These are phyloP conservation scores for Elymnias hypermnestra DNA, from an alignment of 1,140 invertebrate species.

Conservation along the genomic window DNA sequence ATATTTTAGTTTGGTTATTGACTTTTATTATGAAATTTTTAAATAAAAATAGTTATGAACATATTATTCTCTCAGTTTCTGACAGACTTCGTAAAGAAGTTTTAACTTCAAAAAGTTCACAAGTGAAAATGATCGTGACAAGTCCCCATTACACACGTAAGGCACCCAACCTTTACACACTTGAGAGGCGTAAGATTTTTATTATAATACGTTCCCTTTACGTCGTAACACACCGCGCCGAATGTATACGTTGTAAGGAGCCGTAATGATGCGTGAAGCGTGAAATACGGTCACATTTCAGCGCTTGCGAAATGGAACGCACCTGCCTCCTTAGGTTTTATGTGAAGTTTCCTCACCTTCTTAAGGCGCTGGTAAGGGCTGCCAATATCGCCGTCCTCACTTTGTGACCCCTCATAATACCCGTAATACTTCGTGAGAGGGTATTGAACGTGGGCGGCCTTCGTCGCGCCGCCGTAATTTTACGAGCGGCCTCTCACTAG, in stretches of 20 bases:
- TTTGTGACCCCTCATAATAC: slow-evolving; percentile 73
- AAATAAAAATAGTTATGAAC: too few species aligned
- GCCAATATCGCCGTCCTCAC: slow-evolving; percentile 68
- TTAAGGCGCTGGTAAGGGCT: slow-evolving; percentile 49
- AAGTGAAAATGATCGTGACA: too few species aligned
- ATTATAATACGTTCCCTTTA: slow-evolving; percentile 60
- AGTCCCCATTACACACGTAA: neutral
- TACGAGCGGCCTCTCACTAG: slow-evolving; percentile 31
- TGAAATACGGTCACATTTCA: slow-evolving; percentile 67
- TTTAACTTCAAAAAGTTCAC: too few species aligned
- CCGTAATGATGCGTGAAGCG: slow-evolving; percentile 61
- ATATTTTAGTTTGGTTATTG: too few species aligned
- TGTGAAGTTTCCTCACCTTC: slow-evolving; percentile 7
- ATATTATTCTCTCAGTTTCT: too few species aligned
- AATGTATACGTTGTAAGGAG: slow-evolving; percentile 48
- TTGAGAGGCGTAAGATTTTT: slow-evolving; percentile 48
- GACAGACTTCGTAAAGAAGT: too few species aligned
- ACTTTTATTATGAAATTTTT: too few species aligned
- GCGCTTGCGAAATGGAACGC: slow-evolving; percentile 63
- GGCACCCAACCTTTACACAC: slow-evolving; percentile 1
- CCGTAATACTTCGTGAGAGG: slow-evolving; percentile 68
- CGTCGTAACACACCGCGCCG: slow-evolving; percentile 33
- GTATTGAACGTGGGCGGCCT: slow-evolving; percentile 49
- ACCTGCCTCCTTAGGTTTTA: slow-evolving; percentile 56
- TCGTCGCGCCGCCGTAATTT: slow-evolving; percentile 49